Percentiles rank a stretch among this genome's conserved stretches.
Conservation (phyloP, 2,888 invertebrate species). For the Melanargia galathea region DNA sequence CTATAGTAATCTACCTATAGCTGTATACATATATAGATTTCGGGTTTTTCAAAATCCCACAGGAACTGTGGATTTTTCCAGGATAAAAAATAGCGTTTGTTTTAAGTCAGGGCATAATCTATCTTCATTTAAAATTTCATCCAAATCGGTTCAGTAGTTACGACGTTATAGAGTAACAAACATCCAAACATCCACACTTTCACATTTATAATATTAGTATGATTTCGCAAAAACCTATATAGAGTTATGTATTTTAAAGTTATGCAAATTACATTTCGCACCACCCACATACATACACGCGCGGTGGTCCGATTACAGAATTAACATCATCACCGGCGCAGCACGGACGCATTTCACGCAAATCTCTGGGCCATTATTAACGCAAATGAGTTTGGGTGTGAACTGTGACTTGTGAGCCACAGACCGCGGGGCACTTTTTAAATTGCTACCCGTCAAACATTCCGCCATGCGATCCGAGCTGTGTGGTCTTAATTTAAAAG, state of each 20-base stretch:
- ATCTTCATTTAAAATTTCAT: no score
- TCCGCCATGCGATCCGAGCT: constrained; percentile 28
- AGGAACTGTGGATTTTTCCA: no score
- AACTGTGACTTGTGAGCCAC: background rate
- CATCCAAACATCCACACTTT: no score
- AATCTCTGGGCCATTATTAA: constrained; percentile 25
- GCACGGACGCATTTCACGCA: constrained; percentile 6
- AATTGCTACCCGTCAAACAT: constrained; percentile 32
- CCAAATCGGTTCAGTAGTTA: no score
- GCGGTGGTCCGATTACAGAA: constrained; percentile 26
- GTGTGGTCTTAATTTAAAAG: constrained; percentile 42
- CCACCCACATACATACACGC: background rate
- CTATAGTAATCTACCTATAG: no score
- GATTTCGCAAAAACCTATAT: background rate
- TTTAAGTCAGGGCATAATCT: no score
- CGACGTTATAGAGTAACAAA: no score
- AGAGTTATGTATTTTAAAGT: constrained; percentile 3
- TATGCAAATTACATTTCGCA: constrained; percentile 15
- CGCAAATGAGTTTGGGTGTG: constrained; percentile 29
- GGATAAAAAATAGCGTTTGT: no score
- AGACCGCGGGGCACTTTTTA: constrained; percentile 27
- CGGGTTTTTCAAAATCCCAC: no score
- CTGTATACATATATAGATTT: no score
- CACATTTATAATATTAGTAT: background rate
- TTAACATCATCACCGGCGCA: constrained; percentile 16